Evolutionary conservation across 2,888 invertebrate species (phyloP), one percentile per base, ranked within the genome.

Genomic region (Apodemia mormo): DNA sequence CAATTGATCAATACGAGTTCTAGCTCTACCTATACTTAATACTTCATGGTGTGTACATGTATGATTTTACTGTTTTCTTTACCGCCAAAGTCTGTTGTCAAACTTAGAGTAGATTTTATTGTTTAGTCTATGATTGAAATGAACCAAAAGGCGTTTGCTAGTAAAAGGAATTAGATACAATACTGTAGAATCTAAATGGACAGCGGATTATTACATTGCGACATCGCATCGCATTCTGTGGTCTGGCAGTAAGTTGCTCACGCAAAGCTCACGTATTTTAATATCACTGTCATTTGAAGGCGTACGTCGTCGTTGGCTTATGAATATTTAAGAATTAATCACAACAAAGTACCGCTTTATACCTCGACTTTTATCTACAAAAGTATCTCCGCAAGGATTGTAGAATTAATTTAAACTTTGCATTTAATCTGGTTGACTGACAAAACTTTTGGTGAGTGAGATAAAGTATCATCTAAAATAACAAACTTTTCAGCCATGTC

Each of bases 321-420:
- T 75, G 76, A 76, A 76, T 76, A 74, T 74, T 73, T 73, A 73
- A 75, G 61, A 72, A 73, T 73, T 74, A 76, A 75, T 76, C 72
- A 74, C 71, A 72, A 71, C 69, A 72, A 75, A 75, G 75, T 73
- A 12, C 61, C 73, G 68, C 71, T 75, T 69, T 70, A 74, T 76
- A 71, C 79, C 81, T 54, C 76, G 73, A 71, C 76, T 79, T 76
- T 84, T 82, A 84, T 81, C 84, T 85, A 82, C 85, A 88, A 85
- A 74, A 77, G 76, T 85, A 84, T 85, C 80, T 82, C 81, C 82
- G 79, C 79, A 80, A 79, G 81, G 82, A 82, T 81, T 82, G 84
- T 86, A 85, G 88, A 88, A 89, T 90, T 90, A 88, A 91, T 91
- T 91, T 90, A 90, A 90, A 90, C 90, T 91, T 90, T 88, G 80